These are phyloP conservation scores for Morpho achilles DNA, from an alignment of 2,888 invertebrate species.

Conservation along the genomic window DNA sequence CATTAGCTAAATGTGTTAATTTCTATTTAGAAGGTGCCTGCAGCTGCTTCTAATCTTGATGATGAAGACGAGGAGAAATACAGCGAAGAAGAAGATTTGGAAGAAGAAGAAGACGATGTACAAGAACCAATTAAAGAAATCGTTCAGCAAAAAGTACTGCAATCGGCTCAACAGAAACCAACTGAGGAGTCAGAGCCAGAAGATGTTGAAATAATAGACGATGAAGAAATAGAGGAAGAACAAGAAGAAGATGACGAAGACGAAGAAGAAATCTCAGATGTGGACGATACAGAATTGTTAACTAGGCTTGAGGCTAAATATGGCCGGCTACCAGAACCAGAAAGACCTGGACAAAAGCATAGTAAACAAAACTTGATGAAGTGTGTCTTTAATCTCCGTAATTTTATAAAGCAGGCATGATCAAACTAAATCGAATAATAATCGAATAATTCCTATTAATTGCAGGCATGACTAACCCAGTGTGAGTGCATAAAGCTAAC, in stretches of 20 bases:
- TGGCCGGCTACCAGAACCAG: slow-evolving; percentile 81
- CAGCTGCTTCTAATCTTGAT: slow-evolving; percentile 15
- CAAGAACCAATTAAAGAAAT: slow-evolving; percentile 31
- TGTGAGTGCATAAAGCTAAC: slow-evolving; percentile 53
- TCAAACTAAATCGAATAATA: slow-evolving; percentile 52
- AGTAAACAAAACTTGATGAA: slow-evolving; percentile 57
- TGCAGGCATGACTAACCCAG: slow-evolving; percentile 59
- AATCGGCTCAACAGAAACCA: slow-evolving; percentile 37
- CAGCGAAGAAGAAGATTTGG: slow-evolving; percentile 59
- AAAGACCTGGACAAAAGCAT: slow-evolving; percentile 60
- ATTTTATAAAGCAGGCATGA: slow-evolving; percentile 37
- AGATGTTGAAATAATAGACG: slow-evolving; percentile 69
- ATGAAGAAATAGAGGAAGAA: slow-evolving; percentile 71
- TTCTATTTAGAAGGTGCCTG: slow-evolving; percentile 19
- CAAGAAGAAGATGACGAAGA: slow-evolving; percentile 67
- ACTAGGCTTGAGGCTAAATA: slow-evolving; percentile 86
- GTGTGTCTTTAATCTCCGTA: slow-evolving; percentile 28
- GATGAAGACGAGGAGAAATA: slow-evolving; percentile 53
- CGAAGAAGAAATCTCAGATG: slow-evolving; percentile 79
- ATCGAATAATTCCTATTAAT: slow-evolving; percentile 43
- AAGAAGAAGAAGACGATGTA: slow-evolving; percentile 46
- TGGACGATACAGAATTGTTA: slow-evolving; percentile 84
- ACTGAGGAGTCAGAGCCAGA: slow-evolving; percentile 50
- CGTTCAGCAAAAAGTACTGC: slow-evolving; percentile 5
- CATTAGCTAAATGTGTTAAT: neutral